Conservation (phyloP, 2,888 invertebrate species). For the Agriopis aurantiaria region DNA sequence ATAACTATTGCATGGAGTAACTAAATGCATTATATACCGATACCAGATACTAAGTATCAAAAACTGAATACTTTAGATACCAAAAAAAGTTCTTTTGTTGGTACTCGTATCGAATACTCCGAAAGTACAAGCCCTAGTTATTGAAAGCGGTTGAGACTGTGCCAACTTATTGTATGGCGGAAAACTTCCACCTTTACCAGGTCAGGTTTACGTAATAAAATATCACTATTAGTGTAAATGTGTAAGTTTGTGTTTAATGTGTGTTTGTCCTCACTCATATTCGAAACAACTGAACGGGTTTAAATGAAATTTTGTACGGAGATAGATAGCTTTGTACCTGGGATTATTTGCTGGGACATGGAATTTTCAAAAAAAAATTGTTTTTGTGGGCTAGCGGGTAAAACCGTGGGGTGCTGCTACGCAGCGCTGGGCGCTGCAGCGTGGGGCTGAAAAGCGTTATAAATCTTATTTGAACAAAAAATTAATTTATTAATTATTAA, state of each 20-base stretch:
- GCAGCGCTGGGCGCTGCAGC: too few species aligned
- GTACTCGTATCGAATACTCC: constrained; percentile 1
- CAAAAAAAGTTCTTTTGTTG: not conserved
- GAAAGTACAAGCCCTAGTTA: constrained; percentile 39
- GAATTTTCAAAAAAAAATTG: too few species aligned
- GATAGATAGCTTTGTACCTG: too few species aligned
- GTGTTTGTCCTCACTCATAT: too few species aligned
- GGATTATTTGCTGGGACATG: too few species aligned
- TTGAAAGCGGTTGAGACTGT: constrained; percentile 46
- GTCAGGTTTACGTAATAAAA: constrained; percentile 29
- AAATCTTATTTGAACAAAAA: too few species aligned
- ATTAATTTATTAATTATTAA: too few species aligned
- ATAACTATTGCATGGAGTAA: not conserved
- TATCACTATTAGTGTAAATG: not conserved
- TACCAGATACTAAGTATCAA: not conserved
- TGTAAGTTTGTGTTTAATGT: not conserved
- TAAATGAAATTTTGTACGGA: too few species aligned
- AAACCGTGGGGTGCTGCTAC: too few species aligned
- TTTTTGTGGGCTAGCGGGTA: too few species aligned
- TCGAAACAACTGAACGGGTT: too few species aligned
- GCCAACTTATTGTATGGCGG: constrained; percentile 46
- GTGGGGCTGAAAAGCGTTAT: too few species aligned
- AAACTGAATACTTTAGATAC: not conserved
- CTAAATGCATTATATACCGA: not conserved
- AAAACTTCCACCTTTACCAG: constrained; percentile 26